These are phyloP conservation scores for Octodon degus DNA, from an alignment of 2,113 vertebrate genomes.

Conservation along the genomic window DNA sequence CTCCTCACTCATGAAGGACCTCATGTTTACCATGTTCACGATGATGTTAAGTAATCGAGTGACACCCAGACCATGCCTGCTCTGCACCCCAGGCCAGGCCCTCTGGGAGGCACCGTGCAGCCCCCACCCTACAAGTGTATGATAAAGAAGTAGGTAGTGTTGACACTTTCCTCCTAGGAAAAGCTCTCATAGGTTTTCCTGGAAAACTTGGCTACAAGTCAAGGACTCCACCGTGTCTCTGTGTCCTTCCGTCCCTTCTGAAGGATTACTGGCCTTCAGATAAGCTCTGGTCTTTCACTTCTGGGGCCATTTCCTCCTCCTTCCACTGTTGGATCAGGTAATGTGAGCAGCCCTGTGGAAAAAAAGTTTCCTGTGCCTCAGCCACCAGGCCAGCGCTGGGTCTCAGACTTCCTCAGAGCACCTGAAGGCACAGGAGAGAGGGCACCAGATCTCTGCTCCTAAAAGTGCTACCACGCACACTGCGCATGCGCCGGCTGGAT, in stretches of 20 bases:
- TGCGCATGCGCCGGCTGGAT: accelerated
- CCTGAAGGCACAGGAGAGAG: background rate
- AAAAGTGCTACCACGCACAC: background rate
- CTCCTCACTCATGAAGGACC: background rate
- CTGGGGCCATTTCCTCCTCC: background rate
- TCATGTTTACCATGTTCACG: background rate
- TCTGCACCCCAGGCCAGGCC: background rate
- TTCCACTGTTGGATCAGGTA: background rate
- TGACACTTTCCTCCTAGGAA: background rate
- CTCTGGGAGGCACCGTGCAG: background rate
- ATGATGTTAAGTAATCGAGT: background rate
- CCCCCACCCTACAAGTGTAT: background rate
- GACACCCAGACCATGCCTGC: background rate
- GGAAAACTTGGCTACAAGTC: background rate
- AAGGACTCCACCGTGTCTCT: background rate
- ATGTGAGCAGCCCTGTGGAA: no score
- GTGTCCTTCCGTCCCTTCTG: background rate
- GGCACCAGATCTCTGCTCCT: background rate
- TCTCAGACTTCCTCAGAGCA: background rate
- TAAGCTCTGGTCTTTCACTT: background rate
- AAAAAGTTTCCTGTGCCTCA: background rate
- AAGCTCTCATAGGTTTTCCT: background rate
- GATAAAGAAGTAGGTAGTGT: background rate
- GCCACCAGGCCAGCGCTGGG: background rate
- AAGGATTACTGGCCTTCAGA: background rate